Conservation (phyloP, 1,140 invertebrate genomes). For the Medauroidea extradentata region DNA sequence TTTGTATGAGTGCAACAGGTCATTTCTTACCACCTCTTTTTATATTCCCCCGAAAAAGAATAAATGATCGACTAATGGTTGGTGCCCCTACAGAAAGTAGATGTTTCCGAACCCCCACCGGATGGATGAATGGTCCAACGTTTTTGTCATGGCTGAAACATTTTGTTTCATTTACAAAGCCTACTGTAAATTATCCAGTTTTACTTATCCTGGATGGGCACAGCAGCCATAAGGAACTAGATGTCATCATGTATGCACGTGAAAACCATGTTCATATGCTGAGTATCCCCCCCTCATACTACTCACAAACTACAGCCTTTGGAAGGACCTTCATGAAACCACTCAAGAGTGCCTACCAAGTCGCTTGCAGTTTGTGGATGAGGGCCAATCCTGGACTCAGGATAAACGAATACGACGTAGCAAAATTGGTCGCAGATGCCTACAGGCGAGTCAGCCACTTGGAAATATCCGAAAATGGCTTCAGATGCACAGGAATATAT, state of each 20-base stretch:
- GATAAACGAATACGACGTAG: conserved; percentile 1
- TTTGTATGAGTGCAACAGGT: conserved; percentile 32
- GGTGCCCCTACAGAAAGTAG: conserved; percentile 18
- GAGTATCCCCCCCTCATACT: too few species aligned
- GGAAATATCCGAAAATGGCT: conserved; percentile 2
- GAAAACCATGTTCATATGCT: conserved; percentile 38
- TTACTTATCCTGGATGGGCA: conserved; percentile 34
- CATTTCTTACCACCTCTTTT: conserved; percentile 19
- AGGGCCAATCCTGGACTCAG: not conserved
- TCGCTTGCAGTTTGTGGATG: conserved; percentile 13
- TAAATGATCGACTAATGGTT: conserved; percentile 8
- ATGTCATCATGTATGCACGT: conserved; percentile 33
- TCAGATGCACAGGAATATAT: conserved; percentile 7
- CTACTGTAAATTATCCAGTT: conserved; percentile 13
- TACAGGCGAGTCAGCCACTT: not conserved
- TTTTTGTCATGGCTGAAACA: conserved; percentile 29
- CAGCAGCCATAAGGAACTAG: conserved; percentile 34
- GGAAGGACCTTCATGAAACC: conserved; percentile 39
- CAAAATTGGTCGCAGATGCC: conserved; percentile 1
- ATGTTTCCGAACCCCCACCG: conserved; percentile 5
- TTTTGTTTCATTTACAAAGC: conserved; percentile 1
- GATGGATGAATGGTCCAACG: conserved; percentile 19
- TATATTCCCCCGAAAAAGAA: conserved; percentile 30
- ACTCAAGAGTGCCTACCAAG: conserved; percentile 36
- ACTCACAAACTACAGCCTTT: conserved; percentile 35